Percentiles rank a stretch among this genome's conserved stretches.
These are phyloP conservation scores for Salvelinus alpinus DNA, from an alignment of 2,113 vertebrate species.

Conservation along the genomic window DNA sequence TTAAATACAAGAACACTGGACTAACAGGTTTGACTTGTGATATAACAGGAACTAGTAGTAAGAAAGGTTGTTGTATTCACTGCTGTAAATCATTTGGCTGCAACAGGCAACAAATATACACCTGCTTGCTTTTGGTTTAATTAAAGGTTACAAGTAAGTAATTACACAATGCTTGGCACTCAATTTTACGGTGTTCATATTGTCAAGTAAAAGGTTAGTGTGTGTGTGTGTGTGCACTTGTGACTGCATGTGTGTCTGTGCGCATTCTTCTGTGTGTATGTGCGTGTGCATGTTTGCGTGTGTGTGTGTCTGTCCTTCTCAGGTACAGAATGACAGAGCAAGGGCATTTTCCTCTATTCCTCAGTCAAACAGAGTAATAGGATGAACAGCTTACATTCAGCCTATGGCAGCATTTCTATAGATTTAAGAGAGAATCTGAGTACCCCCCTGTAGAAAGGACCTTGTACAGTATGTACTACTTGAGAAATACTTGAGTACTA, in stretches of 20 bases:
- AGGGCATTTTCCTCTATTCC: neutral
- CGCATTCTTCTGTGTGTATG: neutral
- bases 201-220: neutral
- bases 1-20: neutral
- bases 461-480: too few species aligned
- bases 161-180: neutral
- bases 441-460: too few species aligned
- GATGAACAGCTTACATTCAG: too few species aligned
- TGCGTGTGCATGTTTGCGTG: neutral
- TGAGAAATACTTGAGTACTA: too few species aligned
- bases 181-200: neutral
- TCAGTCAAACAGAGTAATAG: too few species aligned
- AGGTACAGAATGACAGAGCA: conserved; percentile 5
- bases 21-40: neutral
- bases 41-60: too few species aligned
- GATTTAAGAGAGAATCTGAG: too few species aligned
- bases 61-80: too few species aligned
- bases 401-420: too few species aligned
- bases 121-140: neutral
- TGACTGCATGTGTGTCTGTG: neutral
- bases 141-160: neutral
- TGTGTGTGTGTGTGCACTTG: neutral
- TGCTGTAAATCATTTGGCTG: too few species aligned
- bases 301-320: neutral
- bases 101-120: neutral